Conservation (phyloP, 2,113 vertebrate genomes). For the Serilophus lunatus region DNA sequence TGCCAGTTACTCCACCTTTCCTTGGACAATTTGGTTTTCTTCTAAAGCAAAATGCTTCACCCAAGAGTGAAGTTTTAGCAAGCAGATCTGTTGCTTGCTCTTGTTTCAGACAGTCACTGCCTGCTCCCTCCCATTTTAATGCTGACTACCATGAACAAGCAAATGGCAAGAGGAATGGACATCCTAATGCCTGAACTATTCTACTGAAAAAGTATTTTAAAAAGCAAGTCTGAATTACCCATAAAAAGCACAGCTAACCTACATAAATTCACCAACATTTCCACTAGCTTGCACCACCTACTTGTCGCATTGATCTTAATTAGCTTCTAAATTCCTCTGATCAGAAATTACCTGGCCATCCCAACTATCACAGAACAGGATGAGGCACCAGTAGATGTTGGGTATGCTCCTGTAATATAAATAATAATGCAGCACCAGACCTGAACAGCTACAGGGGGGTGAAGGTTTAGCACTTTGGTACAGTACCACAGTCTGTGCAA, state of each 20-base stretch:
- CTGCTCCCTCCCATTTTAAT: not conserved
- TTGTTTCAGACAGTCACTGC: not conserved
- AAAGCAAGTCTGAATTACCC: not conserved
- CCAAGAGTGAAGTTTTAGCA: not conserved
- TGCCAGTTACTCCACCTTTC: not conserved
- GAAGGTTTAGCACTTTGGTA: not conserved
- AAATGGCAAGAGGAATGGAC: not conserved
- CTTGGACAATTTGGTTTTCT: not conserved
- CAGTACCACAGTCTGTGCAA: not conserved
- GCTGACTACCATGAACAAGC: not conserved
- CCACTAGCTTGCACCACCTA: not conserved
- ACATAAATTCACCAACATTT: not conserved
- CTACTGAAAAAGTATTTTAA: not conserved
- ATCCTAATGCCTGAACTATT: not conserved
- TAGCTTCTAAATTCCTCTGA: not conserved
- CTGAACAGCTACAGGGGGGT: not conserved
- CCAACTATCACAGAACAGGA: not conserved
- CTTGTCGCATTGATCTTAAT: not conserved
- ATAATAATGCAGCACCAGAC: not conserved
- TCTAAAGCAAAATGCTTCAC: not conserved
- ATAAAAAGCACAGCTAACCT: not conserved
- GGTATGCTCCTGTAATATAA: not conserved
- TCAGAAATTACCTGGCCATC: not conserved
- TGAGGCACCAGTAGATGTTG: fast-evolving
- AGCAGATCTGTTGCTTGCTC: not conserved